Conservation (phyloP, 2,113 vertebrate genomes). For the Thunnus maccoyii region DNA sequence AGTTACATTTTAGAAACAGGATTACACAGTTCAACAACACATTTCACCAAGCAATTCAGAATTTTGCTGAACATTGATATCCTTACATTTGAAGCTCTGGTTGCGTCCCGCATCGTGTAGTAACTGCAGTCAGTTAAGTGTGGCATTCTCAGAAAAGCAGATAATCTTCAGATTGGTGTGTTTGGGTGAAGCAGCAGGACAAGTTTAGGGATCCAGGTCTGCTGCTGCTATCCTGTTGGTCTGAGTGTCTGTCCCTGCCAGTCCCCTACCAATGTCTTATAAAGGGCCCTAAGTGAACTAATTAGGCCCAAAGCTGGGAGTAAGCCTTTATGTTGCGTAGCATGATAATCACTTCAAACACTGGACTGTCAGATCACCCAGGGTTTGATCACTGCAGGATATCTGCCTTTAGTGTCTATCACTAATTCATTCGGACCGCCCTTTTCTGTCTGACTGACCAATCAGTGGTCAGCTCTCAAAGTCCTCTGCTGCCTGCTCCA, state of each 20-base stretch:
- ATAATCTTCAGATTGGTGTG: constrained; percentile 61
- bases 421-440: constrained; percentile 82
- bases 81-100: constrained; percentile 86
- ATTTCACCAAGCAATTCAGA: constrained; percentile 2
- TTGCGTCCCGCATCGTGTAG: constrained; percentile 85
- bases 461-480: constrained; percentile 71
- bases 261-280: constrained; percentile 79
- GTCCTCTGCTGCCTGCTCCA: constrained; percentile 88
- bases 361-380: constrained; percentile 86
- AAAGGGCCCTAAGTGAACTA: constrained; percentile 85
- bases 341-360: constrained; percentile 89
- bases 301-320: constrained; percentile 83
- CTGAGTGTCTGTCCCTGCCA: constrained; percentile 62
- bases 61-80: neutral
- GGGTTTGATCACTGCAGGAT: constrained; percentile 89
- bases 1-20: neutral
- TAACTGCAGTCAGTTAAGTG: constrained; percentile 87
- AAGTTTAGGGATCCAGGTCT: constrained; percentile 64
- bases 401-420: constrained; percentile 82
- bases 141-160: constrained; percentile 83
- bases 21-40: neutral
- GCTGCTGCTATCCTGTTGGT: constrained; percentile 63
- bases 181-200: constrained; percentile 61
- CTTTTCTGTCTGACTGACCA: constrained; percentile 77
- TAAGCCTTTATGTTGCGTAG: constrained; percentile 85